A percentile compares a stretch with the other conserved stretches of the same genome.
Evolutionary conservation across 2,888 invertebrate genomes (phyloP).

Genomic region (Camptogramma bilineatum): DNA sequence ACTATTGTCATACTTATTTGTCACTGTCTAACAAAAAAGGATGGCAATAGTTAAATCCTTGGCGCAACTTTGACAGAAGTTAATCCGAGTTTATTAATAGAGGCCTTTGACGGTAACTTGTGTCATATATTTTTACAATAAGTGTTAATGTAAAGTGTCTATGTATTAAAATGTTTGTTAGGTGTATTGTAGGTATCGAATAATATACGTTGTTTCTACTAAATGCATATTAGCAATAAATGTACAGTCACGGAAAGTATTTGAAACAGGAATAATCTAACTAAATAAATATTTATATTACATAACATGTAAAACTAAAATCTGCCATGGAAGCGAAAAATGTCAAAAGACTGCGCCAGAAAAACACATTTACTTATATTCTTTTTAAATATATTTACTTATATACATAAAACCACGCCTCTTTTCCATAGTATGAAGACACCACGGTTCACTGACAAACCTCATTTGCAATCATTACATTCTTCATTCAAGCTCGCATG

Average conservation of each 20-base stretch:
- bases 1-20: no score
- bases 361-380: not conserved
- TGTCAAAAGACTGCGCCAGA: not conserved
- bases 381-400: no score
- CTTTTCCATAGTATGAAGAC: no score
- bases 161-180: conserved; percentile 7
- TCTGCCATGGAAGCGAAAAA: not conserved
- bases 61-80: no score
- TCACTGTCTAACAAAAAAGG: no score
- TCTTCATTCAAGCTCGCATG: no score
- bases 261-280: not conserved
- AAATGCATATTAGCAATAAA: not conserved
- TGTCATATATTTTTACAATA: conserved; percentile 5
- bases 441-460: no score
- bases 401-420: no score
- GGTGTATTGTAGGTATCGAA: conserved; percentile 1
- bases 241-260: not conserved
- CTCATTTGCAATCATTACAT: no score
- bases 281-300: not conserved
- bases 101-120: conserved; percentile 44
- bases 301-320: not conserved
- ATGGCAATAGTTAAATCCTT: no score
- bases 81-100: no score
- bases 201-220: conserved; percentile 6
- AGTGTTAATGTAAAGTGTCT: not conserved